Conservation (phyloP, 2,888 invertebrate species). For the Hoplodrina blanda region DNA sequence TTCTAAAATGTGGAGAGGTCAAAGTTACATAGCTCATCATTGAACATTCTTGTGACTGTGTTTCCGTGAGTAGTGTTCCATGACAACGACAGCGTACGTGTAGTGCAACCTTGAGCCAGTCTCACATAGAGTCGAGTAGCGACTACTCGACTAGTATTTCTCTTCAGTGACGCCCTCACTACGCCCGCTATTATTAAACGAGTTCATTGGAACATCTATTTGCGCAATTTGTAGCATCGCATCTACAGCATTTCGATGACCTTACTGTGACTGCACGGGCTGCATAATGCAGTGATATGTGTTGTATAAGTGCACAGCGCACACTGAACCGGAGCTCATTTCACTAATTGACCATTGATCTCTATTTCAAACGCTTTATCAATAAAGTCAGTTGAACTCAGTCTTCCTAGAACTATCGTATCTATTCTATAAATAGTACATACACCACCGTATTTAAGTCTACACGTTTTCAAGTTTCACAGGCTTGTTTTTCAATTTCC, state of each 20-base stretch:
- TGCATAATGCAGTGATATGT: constrained; percentile 60
- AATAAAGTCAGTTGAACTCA: constrained; percentile 45
- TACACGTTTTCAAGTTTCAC: constrained; percentile 45
- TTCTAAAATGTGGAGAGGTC: constrained; percentile 8
- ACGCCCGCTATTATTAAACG: constrained; percentile 89
- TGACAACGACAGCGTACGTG: constrained; percentile 68
- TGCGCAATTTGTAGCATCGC: constrained; percentile 89
- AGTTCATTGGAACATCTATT: constrained; percentile 91
- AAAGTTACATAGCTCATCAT: constrained; percentile 23
- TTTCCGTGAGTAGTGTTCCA: constrained; percentile 72
- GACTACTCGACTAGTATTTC: constrained; percentile 75
- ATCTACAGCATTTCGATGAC: constrained; percentile 86
- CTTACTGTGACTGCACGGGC: constrained; percentile 78
- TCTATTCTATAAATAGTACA: constrained; percentile 33
- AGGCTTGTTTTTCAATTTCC: constrained; percentile 71
- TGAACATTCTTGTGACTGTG: constrained; percentile 66
- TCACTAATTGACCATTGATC: constrained; percentile 57
- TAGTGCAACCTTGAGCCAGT: constrained; percentile 80
- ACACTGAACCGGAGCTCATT: constrained; percentile 51
- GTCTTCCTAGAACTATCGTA: constrained; percentile 41
- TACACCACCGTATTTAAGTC: constrained; percentile 26
- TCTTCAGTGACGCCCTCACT: constrained; percentile 86
- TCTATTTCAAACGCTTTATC: constrained; percentile 53
- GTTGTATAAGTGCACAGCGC: constrained; percentile 38
- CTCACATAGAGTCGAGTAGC: constrained; percentile 72